Base-by-base conservation (phyloP, 1,140 invertebrate genomes). In the Hermetia illucens region DNA sequence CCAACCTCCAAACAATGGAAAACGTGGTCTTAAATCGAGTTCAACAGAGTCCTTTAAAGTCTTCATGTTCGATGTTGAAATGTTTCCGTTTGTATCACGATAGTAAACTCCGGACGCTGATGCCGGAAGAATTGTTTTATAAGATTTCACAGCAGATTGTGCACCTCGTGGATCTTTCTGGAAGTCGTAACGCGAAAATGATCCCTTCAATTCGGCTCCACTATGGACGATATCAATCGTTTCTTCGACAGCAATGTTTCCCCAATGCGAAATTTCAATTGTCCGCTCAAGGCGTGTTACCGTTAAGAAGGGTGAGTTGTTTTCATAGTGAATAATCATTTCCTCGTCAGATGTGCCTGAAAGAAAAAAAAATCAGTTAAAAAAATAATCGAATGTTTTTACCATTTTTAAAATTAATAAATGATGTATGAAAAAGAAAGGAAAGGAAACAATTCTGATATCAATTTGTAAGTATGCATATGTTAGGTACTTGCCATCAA, bases 231-330 rank as follows among this genome's bases (percentile, higher is more conserved):
- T 68, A 54, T 97, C 86, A 53, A 98, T 77, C 1, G 78, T 77
- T 58, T 99, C 95, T 58, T 98, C 91, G 3, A 99, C 72, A 44
- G 94, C 93, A 59, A 99, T 92, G 52, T 97, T 97, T 13, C 95
- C 95, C 96, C 96, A 99, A 59, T 98, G 94, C 0, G 94, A 98
- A 2, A 99, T 74, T 65, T 99, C 94, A 52, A 99, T 87, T 0
- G 76, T 64, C 24, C 96, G 72, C 40, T 89, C 79, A 45, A 98
- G 61, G 24, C 70, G 70, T 0, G 82, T 89, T 0, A 97, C 83
- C 19, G 86, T 90, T 30, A 98, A 62, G 60, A 98, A 98, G 32
- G 95, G 93, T 32, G 82, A 74, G 57, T 95, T 94, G 63, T 97
- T 98, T 62, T 98, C 95, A 62, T 83, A 96, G 61, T 99, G 96